These are phyloP conservation scores for Tanypteryx hageni DNA, from an alignment of 2,888 invertebrate species.

Conservation along the genomic window DNA sequence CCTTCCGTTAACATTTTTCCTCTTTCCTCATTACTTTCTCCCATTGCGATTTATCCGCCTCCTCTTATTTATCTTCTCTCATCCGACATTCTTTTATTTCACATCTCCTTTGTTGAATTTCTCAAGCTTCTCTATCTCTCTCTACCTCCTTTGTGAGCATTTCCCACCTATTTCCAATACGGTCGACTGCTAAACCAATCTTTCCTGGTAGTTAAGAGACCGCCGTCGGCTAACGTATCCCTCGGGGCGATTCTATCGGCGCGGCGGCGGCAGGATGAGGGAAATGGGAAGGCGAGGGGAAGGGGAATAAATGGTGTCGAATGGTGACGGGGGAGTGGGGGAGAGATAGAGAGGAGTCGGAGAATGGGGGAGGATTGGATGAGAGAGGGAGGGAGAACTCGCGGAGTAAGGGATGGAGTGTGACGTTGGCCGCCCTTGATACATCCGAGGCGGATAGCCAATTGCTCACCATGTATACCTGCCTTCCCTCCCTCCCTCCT, in stretches of 20 bases:
- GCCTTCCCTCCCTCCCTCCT: background rate
- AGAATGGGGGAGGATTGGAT: background rate
- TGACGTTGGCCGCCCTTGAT: conserved; percentile 13
- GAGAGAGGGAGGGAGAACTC: background rate
- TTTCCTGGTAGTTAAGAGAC: conserved; percentile 29
- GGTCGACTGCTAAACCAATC: conserved; percentile 25
- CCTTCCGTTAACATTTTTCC: too few species aligned
- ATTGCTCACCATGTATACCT: conserved; percentile 2
- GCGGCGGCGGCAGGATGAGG: conserved; percentile 20
- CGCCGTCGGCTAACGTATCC: background rate
- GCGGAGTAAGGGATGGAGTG: background rate
- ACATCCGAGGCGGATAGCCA: conserved; percentile 3
- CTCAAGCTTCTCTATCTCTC: too few species aligned
- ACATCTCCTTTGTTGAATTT: too few species aligned
- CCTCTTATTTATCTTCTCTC: too few species aligned
- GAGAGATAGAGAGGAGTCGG: background rate
- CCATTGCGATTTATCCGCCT: too few species aligned
- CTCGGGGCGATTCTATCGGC: conserved; percentile 6
- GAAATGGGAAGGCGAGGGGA: too few species aligned
- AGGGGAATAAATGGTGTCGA: background rate
- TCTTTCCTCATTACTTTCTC: too few species aligned
- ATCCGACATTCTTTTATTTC: too few species aligned
- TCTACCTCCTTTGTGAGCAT: too few species aligned
- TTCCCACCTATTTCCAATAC: background rate
- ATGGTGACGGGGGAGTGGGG: background rate